Percentiles rank a stretch among this genome's conserved stretches.
These are phyloP conservation scores for Pagetopsis macropterus DNA, from an alignment of 2,797 vertebrate species.

Conservation along the genomic window DNA sequence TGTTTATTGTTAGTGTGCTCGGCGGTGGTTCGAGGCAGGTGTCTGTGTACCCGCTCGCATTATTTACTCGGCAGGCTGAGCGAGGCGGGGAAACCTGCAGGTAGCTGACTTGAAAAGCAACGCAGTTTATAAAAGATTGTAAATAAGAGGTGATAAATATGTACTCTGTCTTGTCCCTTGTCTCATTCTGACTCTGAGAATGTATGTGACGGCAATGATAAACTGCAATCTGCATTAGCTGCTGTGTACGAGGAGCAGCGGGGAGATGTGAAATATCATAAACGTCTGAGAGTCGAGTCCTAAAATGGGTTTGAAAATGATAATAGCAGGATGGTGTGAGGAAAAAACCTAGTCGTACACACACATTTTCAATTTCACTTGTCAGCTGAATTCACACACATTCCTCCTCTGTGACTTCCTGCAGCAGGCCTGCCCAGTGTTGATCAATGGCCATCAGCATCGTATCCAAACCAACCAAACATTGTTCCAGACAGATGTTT, in stretches of 20 bases:
- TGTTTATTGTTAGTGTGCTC: slow-evolving; percentile 63
- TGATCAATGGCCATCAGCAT: slow-evolving; percentile 50
- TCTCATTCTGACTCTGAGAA: slow-evolving; percentile 19
- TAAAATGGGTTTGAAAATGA: slow-evolving; percentile 34
- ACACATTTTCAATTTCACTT: slow-evolving; percentile 24
- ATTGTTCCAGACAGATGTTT: slow-evolving; percentile 42
- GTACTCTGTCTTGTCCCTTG: slow-evolving; percentile 43
- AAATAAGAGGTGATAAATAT: slow-evolving; percentile 74
- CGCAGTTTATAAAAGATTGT: slow-evolving; percentile 63
- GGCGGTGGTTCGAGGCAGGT: slow-evolving; percentile 56
- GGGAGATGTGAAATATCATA: slow-evolving; percentile 37
- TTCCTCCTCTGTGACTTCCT: slow-evolving; percentile 27
- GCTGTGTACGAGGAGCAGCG: slow-evolving; percentile 13
- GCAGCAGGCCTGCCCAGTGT: slow-evolving; percentile 4
- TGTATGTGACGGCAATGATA: slow-evolving; percentile 46
- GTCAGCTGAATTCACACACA: slow-evolving; percentile 31
- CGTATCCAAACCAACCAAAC: slow-evolving; percentile 41
- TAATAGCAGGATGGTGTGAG: slow-evolving; percentile 12
- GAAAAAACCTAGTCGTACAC: not conserved
- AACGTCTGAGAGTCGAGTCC: not conserved
- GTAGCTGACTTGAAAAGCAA: slow-evolving; percentile 50
- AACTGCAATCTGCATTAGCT: slow-evolving; percentile 38
- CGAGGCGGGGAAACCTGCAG: slow-evolving; percentile 58
- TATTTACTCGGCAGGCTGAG: slow-evolving; percentile 64
- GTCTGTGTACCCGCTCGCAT: slow-evolving; percentile 45